These are phyloP conservation scores for Vanessa tameamea DNA, from an alignment of 1,140 invertebrate species.

Conservation along the genomic window DNA sequence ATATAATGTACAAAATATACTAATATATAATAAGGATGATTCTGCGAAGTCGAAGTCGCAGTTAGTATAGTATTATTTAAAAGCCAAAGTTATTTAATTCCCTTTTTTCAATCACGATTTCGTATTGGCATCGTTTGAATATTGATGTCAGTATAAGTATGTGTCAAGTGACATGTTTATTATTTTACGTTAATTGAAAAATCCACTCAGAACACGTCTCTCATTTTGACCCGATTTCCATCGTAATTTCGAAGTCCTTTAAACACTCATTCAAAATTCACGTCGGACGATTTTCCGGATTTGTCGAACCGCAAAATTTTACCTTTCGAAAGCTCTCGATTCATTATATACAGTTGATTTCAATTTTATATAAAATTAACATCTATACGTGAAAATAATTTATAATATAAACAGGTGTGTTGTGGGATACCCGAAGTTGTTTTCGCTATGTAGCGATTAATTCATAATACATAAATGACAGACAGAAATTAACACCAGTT, in stretches of 20 bases:
- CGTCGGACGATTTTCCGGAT: conserved; percentile 27
- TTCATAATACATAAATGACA: too few relatives aligned
- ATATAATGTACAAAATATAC: too few relatives aligned
- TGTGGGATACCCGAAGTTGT: too few relatives aligned
- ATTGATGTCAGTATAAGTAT: not conserved
- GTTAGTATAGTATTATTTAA: too few relatives aligned
- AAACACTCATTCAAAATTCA: conserved; percentile 36
- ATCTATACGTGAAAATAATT: conserved; percentile 1
- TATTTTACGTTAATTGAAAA: conserved; percentile 25
- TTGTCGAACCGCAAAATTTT: conserved; percentile 35
- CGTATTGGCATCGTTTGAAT: not conserved
- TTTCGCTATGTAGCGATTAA: too few relatives aligned
- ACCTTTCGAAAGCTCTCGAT: conserved; percentile 28
- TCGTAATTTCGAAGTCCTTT: conserved; percentile 25
- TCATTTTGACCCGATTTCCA: conserved; percentile 27
- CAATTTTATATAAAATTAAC: conserved; percentile 18
- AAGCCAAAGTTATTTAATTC: too few relatives aligned
- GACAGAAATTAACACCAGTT: too few relatives aligned
- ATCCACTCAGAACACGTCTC: conserved; percentile 14
- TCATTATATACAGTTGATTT: conserved; percentile 23
- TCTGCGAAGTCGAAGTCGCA: too few relatives aligned
- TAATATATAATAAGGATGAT: too few relatives aligned
- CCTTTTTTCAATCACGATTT: too few relatives aligned
- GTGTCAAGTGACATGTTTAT: conserved; percentile 6
- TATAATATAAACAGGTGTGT: too few relatives aligned